These are phyloP conservation scores for Tichodroma muraria DNA, from an alignment of 2,113 vertebrate genomes.

Conservation along the genomic window DNA sequence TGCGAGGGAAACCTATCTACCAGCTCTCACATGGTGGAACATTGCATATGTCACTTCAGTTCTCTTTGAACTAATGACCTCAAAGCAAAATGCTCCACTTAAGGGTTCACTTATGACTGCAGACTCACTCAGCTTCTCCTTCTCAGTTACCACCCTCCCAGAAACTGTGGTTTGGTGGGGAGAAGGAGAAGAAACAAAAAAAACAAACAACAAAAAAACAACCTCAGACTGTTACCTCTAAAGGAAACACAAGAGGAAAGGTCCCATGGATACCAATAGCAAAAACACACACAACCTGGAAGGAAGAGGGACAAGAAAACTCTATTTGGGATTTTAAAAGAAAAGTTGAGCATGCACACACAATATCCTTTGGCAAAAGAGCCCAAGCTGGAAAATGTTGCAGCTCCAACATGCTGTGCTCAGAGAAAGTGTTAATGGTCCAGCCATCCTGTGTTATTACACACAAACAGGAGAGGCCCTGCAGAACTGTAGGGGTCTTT, in stretches of 20 bases:
- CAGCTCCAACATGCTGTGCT: conserved; percentile 39
- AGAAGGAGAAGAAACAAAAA: neutral
- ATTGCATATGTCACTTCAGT: neutral
- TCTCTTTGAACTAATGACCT: neutral
- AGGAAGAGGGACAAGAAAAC: conserved; percentile 39
- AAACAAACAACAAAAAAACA: neutral
- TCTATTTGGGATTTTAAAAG: conserved; percentile 38
- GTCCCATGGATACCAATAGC: conserved; percentile 2
- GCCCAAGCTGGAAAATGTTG: neutral
- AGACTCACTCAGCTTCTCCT: neutral
- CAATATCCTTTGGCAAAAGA: conserved; percentile 40
- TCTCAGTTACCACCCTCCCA: neutral
- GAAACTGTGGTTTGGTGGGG: neutral
- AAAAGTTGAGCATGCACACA: neutral
- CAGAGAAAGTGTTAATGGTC: conserved; percentile 55
- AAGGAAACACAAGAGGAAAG: neutral
- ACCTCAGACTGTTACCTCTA: neutral
- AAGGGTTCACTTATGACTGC: rapidly evolving
- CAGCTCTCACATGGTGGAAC: neutral
- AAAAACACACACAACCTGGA: conserved; percentile 8
- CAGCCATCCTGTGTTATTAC: conserved; percentile 19
- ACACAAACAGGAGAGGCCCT: conserved; percentile 33
- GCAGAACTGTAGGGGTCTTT: conserved; percentile 39
- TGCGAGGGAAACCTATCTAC: neutral
- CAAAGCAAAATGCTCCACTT: neutral